Conservation (phyloP, 2,113 vertebrate species). For the Tichodroma muraria region DNA sequence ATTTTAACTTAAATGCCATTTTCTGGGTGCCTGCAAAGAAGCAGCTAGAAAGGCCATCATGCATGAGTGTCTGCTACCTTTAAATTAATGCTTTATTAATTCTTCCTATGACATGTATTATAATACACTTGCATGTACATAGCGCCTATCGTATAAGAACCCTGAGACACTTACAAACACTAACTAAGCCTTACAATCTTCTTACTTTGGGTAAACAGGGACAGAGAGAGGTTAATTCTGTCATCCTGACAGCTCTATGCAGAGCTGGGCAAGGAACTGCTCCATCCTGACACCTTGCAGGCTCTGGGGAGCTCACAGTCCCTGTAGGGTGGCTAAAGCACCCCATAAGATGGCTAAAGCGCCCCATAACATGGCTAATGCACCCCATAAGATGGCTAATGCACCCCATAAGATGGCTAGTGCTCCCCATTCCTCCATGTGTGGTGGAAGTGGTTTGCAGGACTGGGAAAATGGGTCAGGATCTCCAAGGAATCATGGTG, state of each 20-base stretch:
- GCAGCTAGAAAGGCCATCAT: background rate
- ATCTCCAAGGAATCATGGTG: background rate
- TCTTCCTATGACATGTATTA: constrained; percentile 20
- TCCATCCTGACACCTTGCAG: background rate
- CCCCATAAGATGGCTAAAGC: background rate
- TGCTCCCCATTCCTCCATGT: background rate
- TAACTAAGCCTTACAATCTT: constrained; percentile 55
- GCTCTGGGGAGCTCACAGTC: background rate
- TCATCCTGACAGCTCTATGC: constrained; percentile 39
- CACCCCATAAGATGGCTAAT: background rate
- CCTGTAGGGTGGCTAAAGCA: background rate
- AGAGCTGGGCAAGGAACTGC: background rate
- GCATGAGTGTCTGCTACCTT: background rate
- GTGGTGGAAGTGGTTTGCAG: background rate
- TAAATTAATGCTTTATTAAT: constrained; percentile 47
- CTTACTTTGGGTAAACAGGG: constrained; percentile 61
- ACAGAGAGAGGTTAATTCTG: constrained; percentile 53
- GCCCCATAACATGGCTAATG: background rate
- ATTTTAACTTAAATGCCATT: background rate
- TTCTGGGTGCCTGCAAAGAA: background rate
- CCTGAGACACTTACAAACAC: constrained; percentile 52
- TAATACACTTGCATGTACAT: constrained; percentile 11
- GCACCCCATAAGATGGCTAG: background rate
- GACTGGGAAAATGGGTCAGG: background rate
- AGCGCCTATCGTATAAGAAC: background rate